These are phyloP conservation scores for Dromius quadrimaculatus DNA, from an alignment of 2,888 invertebrate genomes.

Conservation along the genomic window DNA sequence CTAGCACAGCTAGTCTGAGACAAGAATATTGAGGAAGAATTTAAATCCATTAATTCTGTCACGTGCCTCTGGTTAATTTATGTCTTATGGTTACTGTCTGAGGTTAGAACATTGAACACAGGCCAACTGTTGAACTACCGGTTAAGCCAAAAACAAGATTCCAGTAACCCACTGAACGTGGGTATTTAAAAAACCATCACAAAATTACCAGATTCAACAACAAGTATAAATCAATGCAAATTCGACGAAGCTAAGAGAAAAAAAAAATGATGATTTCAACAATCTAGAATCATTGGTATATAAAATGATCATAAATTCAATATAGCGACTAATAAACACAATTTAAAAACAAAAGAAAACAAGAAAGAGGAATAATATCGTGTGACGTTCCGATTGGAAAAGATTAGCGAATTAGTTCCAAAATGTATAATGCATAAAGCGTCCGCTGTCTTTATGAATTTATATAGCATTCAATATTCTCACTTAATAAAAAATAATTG, in stretches of 20 bases:
- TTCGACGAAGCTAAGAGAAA: not conserved
- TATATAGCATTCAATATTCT: too few relatives aligned
- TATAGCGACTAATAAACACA: too few relatives aligned
- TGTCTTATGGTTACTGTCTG: not conserved
- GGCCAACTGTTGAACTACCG: conserved; percentile 2
- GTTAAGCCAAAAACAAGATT: not conserved
- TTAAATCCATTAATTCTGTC: conserved; percentile 38
- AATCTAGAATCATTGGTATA: too few relatives aligned
- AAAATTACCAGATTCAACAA: not conserved
- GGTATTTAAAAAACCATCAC: not conserved
- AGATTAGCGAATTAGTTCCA: too few relatives aligned
- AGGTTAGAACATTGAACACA: not conserved
- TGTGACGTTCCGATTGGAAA: too few relatives aligned
- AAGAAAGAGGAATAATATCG: too few relatives aligned
- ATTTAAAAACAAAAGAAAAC: too few relatives aligned
- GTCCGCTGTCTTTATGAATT: too few relatives aligned
- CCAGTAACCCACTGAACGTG: conserved; percentile 8
- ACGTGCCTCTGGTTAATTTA: not conserved
- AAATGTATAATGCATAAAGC: too few relatives aligned
- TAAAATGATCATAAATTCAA: too few relatives aligned
- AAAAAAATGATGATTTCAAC: too few relatives aligned
- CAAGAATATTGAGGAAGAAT: conserved; percentile 6
- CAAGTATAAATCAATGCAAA: not conserved
- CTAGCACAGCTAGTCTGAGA: not conserved
- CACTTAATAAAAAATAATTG: too few relatives aligned